A percentile compares a stretch with the other conserved stretches of the same genome.
These are phyloP conservation scores for Xenus cinereus DNA, from an alignment of 2,113 vertebrate species.

Conservation along the genomic window DNA sequence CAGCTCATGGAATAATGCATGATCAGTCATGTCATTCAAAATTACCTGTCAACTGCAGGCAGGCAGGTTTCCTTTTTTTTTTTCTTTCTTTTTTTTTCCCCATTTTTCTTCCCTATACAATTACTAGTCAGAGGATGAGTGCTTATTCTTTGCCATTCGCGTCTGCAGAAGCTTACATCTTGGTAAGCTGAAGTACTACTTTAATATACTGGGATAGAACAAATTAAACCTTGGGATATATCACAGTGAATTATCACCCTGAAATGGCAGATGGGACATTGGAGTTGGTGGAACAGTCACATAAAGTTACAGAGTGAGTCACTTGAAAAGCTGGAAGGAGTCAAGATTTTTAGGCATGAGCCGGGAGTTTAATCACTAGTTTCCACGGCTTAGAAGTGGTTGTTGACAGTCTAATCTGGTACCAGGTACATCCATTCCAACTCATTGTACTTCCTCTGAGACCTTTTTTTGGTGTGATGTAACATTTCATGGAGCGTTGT, in stretches of 20 bases:
- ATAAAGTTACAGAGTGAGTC: background rate
- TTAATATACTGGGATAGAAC: background rate
- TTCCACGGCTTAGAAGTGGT: background rate
- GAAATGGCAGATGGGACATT: background rate
- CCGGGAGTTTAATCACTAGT: background rate
- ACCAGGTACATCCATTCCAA: background rate
- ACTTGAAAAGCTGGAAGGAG: background rate
- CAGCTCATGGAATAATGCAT: background rate
- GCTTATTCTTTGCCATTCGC: background rate
- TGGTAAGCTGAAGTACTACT: background rate
- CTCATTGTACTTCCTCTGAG: background rate
- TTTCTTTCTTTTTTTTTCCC: background rate
- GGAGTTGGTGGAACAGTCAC: background rate
- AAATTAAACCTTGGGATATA: background rate
- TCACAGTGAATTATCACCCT: background rate
- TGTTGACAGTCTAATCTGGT: background rate
- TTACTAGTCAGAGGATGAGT: background rate
- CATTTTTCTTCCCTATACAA: background rate
- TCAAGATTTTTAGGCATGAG: background rate
- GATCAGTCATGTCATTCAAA: constrained; percentile 48
- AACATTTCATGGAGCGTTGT: background rate
- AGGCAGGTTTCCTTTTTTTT: background rate
- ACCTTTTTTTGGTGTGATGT: background rate
- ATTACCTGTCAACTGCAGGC: constrained; percentile 37
- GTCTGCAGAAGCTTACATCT: background rate